Evolutionary conservation across 2,797 vertebrate genomes (phyloP), one percentile per base, ranked within the genome.

Genomic region (Oreonectes daqikongensis): DNA sequence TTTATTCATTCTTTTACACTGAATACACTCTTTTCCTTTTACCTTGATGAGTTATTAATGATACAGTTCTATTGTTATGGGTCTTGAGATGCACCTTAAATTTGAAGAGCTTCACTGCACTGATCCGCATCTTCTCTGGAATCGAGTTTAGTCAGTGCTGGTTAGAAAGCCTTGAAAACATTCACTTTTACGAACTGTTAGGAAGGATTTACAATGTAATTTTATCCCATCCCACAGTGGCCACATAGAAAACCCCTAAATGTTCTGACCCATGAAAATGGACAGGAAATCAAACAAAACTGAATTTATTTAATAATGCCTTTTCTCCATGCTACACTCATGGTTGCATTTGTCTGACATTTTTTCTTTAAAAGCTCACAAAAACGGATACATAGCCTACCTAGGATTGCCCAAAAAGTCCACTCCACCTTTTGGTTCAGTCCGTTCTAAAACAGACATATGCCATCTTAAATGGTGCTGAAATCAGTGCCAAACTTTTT

Each of bases 401-500:
- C 1, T 17, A 59, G 4, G 11, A 60, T 17, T 60, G 5, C 22
- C 46, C 8, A 72, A 12, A n/a, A 20, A 38, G 20, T 50, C 15
- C 42, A 4, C 18, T 50, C 17, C 10, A 32, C 17, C 17, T 24
- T n/a, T 18, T 12, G 14, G 14, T 68, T n/a, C n/a, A 3, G 7
- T 32, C 8, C 2, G 10, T 60, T 44, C 30, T 53, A 38, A 40
- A 42, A 12, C 9, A 55, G 15, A 30, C 15, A 15, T 35, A 2
- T 26, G n/a, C n/a, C n/a, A n/a, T 14, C 14, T 24, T 24, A 57
- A 57, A 6, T 59, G 22, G n/a, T 48, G 10, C 14, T 35, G 28
- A 63, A 50, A 38, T 72, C 28, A 61, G 14, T 72, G n/a, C 2
- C 53, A 59, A 71, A 59, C 35, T 57, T n/a, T n/a, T 42, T 70